Conservation (phyloP, 2,797 vertebrate genomes). For the Jordanella pulchra region DNA sequence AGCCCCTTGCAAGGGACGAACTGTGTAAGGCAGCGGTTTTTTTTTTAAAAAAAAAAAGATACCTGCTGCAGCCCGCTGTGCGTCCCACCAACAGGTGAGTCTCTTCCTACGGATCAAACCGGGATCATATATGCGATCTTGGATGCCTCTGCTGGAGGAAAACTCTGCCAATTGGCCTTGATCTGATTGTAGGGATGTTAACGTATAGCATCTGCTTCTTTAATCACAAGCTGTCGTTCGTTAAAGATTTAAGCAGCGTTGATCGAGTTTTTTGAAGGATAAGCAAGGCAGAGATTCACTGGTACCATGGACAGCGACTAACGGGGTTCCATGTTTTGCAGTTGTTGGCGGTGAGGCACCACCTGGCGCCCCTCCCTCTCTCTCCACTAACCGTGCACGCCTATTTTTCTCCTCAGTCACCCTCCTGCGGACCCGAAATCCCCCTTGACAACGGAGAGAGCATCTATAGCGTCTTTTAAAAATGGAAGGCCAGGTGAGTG, state of each 20-base stretch:
- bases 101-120: neutral
- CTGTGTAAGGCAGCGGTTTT: neutral
- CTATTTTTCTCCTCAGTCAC: neutral
- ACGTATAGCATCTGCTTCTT: neutral
- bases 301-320: conserved; percentile 65
- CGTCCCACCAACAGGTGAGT: conserved; percentile 43
- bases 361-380: conserved; percentile 35
- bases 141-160: neutral
- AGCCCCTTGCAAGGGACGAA: conserved; percentile 11
- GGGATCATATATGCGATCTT: neutral
- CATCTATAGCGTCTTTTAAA: neutral
- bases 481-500: conserved; percentile 65
- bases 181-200: neutral
- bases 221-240: accelerated
- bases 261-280: neutral
- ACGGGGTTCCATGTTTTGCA: conserved; percentile 36
- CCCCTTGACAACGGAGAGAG: neutral
- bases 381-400: neutral
- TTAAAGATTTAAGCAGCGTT: accelerated
- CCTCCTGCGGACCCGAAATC: conserved; percentile 7
- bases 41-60: neutral
- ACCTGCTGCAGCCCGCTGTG: conserved; percentile 4
- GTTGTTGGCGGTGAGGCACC: conserved; percentile 21
- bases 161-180: neutral
- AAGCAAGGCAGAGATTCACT: neutral